Evolutionary conservation across 2,113 vertebrate genomes (phyloP).

Genomic region (Pituophis catenifer): DNA sequence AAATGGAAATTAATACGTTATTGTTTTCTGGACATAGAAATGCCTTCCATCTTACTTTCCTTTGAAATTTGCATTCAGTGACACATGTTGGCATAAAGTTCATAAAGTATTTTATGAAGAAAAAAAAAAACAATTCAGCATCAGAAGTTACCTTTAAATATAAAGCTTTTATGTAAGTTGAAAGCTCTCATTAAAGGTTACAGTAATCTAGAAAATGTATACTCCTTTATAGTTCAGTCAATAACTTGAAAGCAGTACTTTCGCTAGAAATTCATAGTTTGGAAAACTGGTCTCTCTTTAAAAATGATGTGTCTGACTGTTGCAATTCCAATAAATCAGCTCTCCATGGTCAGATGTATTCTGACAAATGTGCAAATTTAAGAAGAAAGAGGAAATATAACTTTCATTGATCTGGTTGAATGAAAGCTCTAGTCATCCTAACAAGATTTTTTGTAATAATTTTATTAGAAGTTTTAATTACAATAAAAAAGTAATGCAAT

Average conservation of each 20-base stretch:
- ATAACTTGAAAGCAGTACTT: background rate
- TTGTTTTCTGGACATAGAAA: conserved; percentile 13
- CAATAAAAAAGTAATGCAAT: background rate
- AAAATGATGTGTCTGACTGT: background rate
- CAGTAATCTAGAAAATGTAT: background rate
- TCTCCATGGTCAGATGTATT: background rate
- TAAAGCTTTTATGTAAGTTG: background rate
- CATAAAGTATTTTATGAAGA: background rate
- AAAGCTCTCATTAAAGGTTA: conserved; percentile 17
- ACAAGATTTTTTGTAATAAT: background rate
- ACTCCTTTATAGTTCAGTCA: background rate
- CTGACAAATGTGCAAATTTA: background rate
- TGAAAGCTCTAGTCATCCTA: background rate
- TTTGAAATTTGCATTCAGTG: conserved; percentile 8
- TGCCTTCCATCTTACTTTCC: conserved; percentile 7
- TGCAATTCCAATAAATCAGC: background rate
- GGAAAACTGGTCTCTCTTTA: background rate
- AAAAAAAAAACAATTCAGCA: conserved; percentile 14
- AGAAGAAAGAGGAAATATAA: background rate
- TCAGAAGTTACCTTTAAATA: conserved; percentile 31
- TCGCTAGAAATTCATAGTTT: background rate
- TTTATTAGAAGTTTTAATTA: background rate
- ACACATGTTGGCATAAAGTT: background rate
- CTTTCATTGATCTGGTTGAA: background rate
- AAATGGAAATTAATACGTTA: conserved; percentile 24